Evolutionary conservation across 2,113 vertebrate genomes (phyloP).

Genomic region (Lichenostomus cassidix): DNA sequence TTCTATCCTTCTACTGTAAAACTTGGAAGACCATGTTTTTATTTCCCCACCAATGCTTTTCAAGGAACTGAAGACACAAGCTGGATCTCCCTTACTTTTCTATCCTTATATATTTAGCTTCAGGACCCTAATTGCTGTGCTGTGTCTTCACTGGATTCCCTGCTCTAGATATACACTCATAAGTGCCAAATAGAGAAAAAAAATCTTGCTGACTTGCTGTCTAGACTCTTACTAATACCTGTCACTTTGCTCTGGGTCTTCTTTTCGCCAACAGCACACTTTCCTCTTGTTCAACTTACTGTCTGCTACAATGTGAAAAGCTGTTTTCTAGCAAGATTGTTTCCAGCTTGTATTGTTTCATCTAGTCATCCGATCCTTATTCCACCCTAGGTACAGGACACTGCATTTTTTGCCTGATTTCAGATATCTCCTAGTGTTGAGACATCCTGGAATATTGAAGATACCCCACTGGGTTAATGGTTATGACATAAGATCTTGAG

Average conservation of each 20-base stretch:
- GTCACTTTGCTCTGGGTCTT: neutral
- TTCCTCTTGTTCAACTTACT: neutral
- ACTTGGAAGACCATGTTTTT: neutral
- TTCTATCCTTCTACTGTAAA: neutral
- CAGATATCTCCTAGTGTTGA: neutral
- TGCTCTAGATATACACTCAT: neutral
- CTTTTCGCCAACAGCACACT: neutral
- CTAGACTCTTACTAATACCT: neutral
- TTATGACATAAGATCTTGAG: neutral
- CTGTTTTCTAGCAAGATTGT: neutral
- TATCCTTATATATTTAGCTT: neutral
- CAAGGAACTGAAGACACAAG: neutral
- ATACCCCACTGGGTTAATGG: neutral
- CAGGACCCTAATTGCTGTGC: neutral
- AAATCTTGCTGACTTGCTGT: neutral
- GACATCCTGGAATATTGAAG: neutral
- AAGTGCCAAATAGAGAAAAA: neutral
- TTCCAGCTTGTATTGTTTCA: neutral
- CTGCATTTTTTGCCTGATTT: neutral
- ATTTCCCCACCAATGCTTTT: neutral
- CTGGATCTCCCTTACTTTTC: neutral
- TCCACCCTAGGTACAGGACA: neutral
- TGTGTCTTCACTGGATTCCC: neutral
- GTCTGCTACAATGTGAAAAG: neutral
- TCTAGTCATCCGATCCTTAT: neutral